Conservation (phyloP, 2,888 invertebrate species). For the Dryobotodes eremita region DNA sequence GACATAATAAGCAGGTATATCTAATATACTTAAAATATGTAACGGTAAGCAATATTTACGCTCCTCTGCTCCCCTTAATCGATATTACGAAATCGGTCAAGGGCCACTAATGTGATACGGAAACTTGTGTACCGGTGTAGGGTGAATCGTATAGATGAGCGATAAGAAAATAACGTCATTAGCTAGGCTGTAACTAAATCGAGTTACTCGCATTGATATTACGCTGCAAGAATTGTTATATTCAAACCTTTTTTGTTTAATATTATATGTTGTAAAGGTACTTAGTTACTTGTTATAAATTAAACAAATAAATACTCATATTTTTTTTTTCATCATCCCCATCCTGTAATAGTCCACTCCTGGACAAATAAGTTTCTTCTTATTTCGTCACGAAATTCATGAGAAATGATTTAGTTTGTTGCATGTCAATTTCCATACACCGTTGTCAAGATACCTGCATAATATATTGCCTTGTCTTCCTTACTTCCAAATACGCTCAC, state of each 20-base stretch:
- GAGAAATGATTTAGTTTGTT: not conserved
- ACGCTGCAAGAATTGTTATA: conserved; percentile 12
- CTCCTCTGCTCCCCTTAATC: conserved; percentile 54
- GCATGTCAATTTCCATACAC: not conserved
- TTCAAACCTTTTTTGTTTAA: conserved; percentile 5
- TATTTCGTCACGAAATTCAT: not conserved
- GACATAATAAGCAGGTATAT: conserved; percentile 7
- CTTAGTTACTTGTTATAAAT: not conserved
- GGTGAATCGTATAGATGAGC: conserved; percentile 79
- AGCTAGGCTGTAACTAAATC: conserved; percentile 67
- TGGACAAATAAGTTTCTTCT: not conserved
- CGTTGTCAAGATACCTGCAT: not conserved
- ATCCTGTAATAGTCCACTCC: not conserved
- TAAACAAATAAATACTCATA: not conserved
- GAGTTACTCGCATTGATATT: conserved; percentile 25
- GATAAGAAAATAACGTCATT: conserved; percentile 85
- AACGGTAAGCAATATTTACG: conserved; percentile 51
- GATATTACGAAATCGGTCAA: conserved; percentile 73
- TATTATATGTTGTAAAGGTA: not conserved
- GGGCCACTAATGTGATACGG: conserved; percentile 81
- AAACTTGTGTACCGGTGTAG: conserved; percentile 71
- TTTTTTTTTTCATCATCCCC: too few relatives aligned
- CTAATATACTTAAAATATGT: conserved; percentile 49
- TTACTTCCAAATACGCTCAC: conserved; percentile 4
- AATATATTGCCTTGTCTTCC: not conserved